A percentile compares a stretch with the other conserved stretches of the same genome.
Evolutionary conservation across 2,888 invertebrate species (phyloP).

Genomic region (Volucella inanis): DNA sequence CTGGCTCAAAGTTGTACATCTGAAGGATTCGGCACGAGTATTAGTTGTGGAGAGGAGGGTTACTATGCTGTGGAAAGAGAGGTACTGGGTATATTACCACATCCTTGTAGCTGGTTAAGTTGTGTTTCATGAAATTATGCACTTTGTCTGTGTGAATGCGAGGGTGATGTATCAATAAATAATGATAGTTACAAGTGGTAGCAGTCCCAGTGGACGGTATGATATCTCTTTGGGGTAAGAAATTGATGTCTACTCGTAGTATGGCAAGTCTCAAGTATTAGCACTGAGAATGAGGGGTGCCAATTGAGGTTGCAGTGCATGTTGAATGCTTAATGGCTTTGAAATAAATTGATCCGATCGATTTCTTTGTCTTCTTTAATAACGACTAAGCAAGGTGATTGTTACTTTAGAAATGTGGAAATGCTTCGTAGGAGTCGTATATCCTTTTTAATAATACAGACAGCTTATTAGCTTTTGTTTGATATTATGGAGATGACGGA

Average conservation of each 20-base stretch:
- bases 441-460: too few species aligned
- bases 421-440: neutral
- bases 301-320: conserved; percentile 22
- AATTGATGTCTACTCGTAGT: too few species aligned
- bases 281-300: neutral
- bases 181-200: conserved; percentile 56
- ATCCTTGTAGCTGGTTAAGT: conserved; percentile 24
- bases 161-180: conserved; percentile 56
- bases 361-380: neutral
- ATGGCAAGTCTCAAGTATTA: conserved; percentile 5
- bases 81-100: neutral
- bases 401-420: conserved; percentile 4
- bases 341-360: conserved; percentile 16
- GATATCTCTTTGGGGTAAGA: neutral
- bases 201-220: conserved; percentile 14
- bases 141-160: conserved; percentile 34
- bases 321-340: conserved; percentile 20
- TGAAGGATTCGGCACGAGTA: too few species aligned
- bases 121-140: conserved; percentile 43
- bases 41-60: neutral
- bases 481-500: too few species aligned
- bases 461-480: too few species aligned
- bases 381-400: conserved; percentile 26
- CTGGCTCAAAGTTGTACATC: too few species aligned
- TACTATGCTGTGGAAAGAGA: too few species aligned